These are phyloP conservation scores for Calliphora vicina DNA, from an alignment of 1,140 invertebrate genomes.

Conservation along the genomic window DNA sequence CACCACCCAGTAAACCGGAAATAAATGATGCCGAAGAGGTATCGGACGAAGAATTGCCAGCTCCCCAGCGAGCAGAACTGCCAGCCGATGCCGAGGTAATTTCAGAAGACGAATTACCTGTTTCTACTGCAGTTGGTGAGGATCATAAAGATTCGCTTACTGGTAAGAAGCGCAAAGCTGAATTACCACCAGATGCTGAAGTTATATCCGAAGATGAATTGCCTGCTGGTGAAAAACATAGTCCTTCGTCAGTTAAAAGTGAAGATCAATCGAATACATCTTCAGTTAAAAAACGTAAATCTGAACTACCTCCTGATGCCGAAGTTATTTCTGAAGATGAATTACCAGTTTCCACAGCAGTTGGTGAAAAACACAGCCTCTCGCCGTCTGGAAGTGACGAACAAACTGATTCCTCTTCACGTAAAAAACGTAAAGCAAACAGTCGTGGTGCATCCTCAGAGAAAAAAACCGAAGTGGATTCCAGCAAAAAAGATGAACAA, in stretches of 20 bases:
- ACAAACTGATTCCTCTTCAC: slow-evolving; percentile 4
- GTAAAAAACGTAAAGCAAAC: slow-evolving; percentile 48
- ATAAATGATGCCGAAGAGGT: slow-evolving; percentile 71
- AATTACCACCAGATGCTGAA: slow-evolving; percentile 80
- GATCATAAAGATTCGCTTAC: slow-evolving; percentile 64
- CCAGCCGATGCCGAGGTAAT: slow-evolving; percentile 83
- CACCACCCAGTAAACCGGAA: slow-evolving; percentile 54
- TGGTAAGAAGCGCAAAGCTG: slow-evolving; percentile 63
- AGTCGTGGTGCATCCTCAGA: neutral
- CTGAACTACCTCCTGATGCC: neutral
- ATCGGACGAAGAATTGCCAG: slow-evolving; percentile 79
- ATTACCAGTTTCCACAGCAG: neutral
- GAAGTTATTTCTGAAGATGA: slow-evolving; percentile 13
- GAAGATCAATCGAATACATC: neutral
- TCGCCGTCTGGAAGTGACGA: neutral
- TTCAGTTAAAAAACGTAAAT: slow-evolving; percentile 48
- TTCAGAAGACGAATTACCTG: slow-evolving; percentile 80
- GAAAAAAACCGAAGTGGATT: slow-evolving; percentile 48
- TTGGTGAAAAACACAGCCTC: neutral
- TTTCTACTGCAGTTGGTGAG: slow-evolving; percentile 47
- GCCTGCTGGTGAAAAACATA: slow-evolving; percentile 59
- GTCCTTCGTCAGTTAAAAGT: neutral
- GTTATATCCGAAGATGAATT: slow-evolving; percentile 84
- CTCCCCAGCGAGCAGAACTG: slow-evolving; percentile 76
- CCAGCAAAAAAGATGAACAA: slow-evolving; percentile 67